Conservation (phyloP, 2,797 vertebrate genomes). For the Fistularia tabacaria region DNA sequence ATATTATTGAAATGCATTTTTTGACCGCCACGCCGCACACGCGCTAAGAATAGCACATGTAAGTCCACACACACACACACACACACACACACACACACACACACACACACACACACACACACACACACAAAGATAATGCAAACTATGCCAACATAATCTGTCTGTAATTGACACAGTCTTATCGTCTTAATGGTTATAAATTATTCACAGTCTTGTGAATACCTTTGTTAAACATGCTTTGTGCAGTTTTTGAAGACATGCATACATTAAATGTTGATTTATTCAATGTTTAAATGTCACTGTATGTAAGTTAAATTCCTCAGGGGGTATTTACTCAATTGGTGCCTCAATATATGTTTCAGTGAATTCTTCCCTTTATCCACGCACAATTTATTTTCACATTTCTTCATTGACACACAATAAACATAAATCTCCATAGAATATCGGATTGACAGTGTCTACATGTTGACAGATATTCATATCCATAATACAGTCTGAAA, state of each 20-base stretch:
- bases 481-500: not conserved
- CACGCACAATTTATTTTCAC: constrained; percentile 5
- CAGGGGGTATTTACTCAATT: constrained; percentile 8
- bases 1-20: too few species aligned
- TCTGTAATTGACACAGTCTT: not conserved
- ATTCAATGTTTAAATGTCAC: constrained; percentile 15
- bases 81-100: too few species aligned
- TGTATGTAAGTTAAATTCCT: constrained; percentile 8
- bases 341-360: not conserved
- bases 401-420: not conserved
- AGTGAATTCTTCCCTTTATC: constrained; percentile 7
- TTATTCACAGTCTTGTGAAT: constrained; percentile 12
- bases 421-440: not conserved
- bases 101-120: too few species aligned
- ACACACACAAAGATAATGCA: constrained; percentile 25
- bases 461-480: too few species aligned
- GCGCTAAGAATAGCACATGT: not conserved
- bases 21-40: too few species aligned
- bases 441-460: not conserved
- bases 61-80: not conserved
- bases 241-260: not conserved
- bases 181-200: constrained; percentile 7
- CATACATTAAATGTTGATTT: too few species aligned
- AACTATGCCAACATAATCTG: constrained; percentile 6
- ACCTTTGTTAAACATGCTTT: constrained; percentile 6